Percentiles rank a stretch among this genome's conserved stretches.
phyloP scores from a whole-genome alignment of 2,797 vertebrate genomes.

The Cyprinella venusta region DNA sequence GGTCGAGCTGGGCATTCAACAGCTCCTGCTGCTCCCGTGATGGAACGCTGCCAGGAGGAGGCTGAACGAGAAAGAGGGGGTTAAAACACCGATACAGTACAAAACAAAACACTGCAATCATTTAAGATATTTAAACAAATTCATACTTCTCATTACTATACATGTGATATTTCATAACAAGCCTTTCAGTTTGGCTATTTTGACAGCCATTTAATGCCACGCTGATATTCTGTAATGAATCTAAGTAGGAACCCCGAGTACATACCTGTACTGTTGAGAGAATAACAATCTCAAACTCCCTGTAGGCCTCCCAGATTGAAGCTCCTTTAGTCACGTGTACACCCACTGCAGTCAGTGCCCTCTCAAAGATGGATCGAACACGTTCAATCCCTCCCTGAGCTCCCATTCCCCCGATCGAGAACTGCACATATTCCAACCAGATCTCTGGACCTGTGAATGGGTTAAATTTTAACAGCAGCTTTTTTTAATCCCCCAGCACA shows the following conservation, averaged over 20 bases:
- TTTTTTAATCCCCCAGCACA: neutral
- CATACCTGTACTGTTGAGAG: conserved; percentile 90
- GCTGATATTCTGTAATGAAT: neutral
- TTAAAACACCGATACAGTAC: neutral
- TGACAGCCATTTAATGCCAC: neutral
- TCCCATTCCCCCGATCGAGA: conserved; percentile 95
- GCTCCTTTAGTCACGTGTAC: conserved; percentile 94
- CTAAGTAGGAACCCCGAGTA: conserved; percentile 33
- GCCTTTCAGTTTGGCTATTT: neutral
- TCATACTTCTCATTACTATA: neutral
- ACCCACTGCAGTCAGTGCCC: conserved; percentile 90
- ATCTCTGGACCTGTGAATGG: conserved; percentile 88
- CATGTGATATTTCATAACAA: neutral
- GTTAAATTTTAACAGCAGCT: neutral
- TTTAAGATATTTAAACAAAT: neutral
- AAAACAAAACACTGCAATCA: neutral
- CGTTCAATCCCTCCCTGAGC: conserved; percentile 89
- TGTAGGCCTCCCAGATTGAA: conserved; percentile 91
- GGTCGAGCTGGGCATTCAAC: conserved; percentile 87
- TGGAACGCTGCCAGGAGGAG: conserved; percentile 85
- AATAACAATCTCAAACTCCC: conserved; percentile 96
- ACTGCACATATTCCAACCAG: conserved; percentile 96
- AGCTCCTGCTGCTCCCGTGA: conserved; percentile 87
- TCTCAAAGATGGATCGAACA: conserved; percentile 90
- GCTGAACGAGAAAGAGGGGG: conserved; percentile 74